Evolutionary conservation across 1,140 invertebrate species (phyloP).

Genomic region (Phymastichus coffea): DNA sequence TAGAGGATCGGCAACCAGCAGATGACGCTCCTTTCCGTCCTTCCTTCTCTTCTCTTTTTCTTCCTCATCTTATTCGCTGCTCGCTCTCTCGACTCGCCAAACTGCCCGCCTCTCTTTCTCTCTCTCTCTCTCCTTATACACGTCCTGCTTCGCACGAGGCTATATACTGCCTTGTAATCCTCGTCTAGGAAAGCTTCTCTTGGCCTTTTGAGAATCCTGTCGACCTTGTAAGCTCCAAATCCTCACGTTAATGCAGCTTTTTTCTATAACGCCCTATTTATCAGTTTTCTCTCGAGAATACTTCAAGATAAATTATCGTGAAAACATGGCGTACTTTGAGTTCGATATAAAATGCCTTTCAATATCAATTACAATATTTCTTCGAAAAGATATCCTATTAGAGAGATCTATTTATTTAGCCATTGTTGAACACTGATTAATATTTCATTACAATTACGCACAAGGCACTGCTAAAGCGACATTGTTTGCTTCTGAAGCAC

Average conservation of each 20-base stretch:
- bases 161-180: slow-evolving; percentile 45
- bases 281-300: too few relatives aligned
- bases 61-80: slow-evolving; percentile 2
- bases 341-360: too few relatives aligned
- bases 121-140: neutral
- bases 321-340: too few relatives aligned
- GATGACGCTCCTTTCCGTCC: slow-evolving; percentile 47
- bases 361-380: too few relatives aligned
- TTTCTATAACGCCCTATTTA: too few relatives aligned
- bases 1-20: slow-evolving; percentile 48
- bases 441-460: too few relatives aligned
- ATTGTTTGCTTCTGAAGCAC: too few relatives aligned
- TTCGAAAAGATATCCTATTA: too few relatives aligned
- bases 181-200: slow-evolving; percentile 24
- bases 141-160: slow-evolving; percentile 18
- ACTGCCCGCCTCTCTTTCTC: neutral
- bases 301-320: too few relatives aligned
- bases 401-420: too few relatives aligned
- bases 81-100: neutral
- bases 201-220: slow-evolving; percentile 17
- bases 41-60: slow-evolving; percentile 28
- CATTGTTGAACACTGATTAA: too few relatives aligned
- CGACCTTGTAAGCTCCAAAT: slow-evolving; percentile 21
- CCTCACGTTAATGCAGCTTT: slow-evolving; percentile 13
- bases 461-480: too few relatives aligned